Percentiles rank a stretch among this genome's conserved stretches.
These are phyloP conservation scores for Eubasilissa splendida DNA, from an alignment of 2,888 invertebrate genomes.

Conservation along the genomic window DNA sequence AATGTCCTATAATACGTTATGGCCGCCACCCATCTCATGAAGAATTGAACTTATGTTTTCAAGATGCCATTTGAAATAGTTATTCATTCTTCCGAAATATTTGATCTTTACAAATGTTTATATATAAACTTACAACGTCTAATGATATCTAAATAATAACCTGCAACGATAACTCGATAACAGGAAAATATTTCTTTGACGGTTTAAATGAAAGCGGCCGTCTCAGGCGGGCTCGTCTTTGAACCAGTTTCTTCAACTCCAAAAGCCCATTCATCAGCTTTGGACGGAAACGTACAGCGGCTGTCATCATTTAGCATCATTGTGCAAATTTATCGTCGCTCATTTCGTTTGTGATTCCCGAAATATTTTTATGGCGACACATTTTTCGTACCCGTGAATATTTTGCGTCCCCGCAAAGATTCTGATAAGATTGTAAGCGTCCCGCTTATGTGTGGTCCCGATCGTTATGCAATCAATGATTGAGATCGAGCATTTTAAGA, in stretches of 20 bases:
- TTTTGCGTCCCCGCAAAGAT: background rate
- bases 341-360: constrained; percentile 45
- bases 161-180: background rate
- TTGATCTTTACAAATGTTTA: too few relatives aligned
- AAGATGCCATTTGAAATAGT: too few relatives aligned
- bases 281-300: constrained; percentile 10
- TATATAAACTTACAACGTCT: too few relatives aligned
- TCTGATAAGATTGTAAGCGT: background rate
- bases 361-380: constrained; percentile 51
- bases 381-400: constrained; percentile 15
- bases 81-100: too few relatives aligned
- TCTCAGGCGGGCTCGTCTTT: background rate
- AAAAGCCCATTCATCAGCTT: constrained; percentile 3
- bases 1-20: too few relatives aligned
- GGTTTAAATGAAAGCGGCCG: background rate
- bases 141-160: too few relatives aligned
- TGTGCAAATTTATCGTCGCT: constrained; percentile 44
- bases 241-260: constrained; percentile 15
- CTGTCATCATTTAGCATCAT: constrained; percentile 48
- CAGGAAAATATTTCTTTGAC: constrained; percentile 1
- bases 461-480: background rate
- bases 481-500: constrained; percentile 17
- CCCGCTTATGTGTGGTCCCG: background rate
- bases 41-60: too few relatives aligned
- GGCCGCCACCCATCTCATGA: too few relatives aligned